phyloP scores from a whole-genome alignment of 2,888 invertebrate species.

The Pseudococcus viburni region DNA sequence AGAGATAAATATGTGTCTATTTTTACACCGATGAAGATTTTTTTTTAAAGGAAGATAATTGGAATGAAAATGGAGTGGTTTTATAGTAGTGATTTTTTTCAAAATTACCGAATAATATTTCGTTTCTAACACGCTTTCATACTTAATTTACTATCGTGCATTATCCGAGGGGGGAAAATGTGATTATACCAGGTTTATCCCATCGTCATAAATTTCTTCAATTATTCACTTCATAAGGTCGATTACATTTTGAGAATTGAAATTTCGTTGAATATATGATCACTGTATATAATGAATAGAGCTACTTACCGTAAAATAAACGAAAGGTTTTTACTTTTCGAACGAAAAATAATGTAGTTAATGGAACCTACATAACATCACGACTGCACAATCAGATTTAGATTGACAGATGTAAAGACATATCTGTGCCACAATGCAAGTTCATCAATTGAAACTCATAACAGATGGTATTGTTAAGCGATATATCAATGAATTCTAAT shows the following conservation, averaged over 20 bases:
- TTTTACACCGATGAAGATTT: not conserved
- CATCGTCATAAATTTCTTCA: not conserved
- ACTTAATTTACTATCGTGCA: not conserved
- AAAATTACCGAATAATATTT: not conserved
- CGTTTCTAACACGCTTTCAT: not conserved
- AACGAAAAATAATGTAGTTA: not conserved
- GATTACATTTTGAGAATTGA: not conserved
- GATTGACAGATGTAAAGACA: conserved; percentile 1
- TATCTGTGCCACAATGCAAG: not conserved
- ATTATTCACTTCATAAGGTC: not conserved
- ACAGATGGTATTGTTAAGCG: not conserved
- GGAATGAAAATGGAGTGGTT: not conserved
- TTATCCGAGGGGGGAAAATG: not conserved
- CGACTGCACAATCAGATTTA: not conserved
- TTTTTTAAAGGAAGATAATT: not conserved
- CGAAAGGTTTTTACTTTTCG: not conserved
- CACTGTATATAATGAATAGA: not conserved
- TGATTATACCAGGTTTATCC: not conserved
- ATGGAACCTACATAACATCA: conserved; percentile 35
- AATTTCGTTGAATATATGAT: not conserved
- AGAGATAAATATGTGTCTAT: not conserved
- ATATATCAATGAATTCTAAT: not conserved
- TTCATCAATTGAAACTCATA: not conserved
- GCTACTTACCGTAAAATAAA: not conserved
- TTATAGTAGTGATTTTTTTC: not conserved